These are phyloP conservation scores for Ochotona princeps DNA, from an alignment of 2,113 vertebrate species.

Conservation along the genomic window DNA sequence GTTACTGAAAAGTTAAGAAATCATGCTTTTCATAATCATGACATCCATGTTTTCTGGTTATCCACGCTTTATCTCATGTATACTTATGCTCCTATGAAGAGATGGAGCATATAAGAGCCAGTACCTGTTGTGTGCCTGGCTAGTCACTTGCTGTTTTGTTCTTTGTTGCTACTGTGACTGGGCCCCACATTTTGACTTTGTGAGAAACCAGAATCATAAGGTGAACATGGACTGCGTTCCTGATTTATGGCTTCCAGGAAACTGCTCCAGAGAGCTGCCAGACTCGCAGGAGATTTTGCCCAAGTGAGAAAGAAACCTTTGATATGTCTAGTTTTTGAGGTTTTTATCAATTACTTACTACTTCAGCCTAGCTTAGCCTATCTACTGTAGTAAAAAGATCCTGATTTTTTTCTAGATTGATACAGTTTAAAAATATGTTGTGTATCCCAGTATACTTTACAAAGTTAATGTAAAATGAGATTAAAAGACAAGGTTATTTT, in stretches of 20 bases:
- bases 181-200: background rate
- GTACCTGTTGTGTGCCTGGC: too few species aligned
- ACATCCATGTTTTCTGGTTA: background rate
- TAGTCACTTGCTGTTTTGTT: background rate
- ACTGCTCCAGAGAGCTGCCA: background rate
- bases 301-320: conserved; percentile 8
- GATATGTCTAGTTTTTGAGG: background rate
- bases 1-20: background rate
- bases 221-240: background rate
- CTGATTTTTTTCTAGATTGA: conserved; percentile 2
- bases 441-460: background rate
- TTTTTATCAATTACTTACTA: conserved; percentile 20
- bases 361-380: background rate
- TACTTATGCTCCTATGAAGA: background rate
- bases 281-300: background rate
- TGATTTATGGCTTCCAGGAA: background rate
- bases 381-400: background rate
- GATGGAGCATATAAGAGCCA: background rate
- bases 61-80: background rate
- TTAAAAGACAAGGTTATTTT: too few species aligned
- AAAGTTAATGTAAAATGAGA: too few species aligned
- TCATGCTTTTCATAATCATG: background rate
- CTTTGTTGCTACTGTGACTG: background rate
- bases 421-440: conserved; percentile 25
- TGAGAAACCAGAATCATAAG: too few species aligned